Base-by-base conservation (phyloP, 2,888 invertebrate genomes). In the Eremobia ochroleuca region DNA sequence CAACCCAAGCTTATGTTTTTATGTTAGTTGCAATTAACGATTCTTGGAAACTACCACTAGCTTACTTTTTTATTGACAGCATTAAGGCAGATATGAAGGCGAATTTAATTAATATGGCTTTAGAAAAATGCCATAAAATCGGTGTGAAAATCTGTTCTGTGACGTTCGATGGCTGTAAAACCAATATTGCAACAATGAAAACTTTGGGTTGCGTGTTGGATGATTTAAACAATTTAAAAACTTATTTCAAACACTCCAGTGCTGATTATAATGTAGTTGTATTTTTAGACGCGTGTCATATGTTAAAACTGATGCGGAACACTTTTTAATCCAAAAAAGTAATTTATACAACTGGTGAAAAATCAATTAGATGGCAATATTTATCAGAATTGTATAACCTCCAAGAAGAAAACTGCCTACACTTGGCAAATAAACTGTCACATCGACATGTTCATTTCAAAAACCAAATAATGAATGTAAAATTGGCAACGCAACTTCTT, bases 1-100 rank as follows among this genome's bases (percentile, higher is more conserved):
- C 88, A 0, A 83, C 58, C 21, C 82, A 89, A 79, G 85, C 71
- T 18, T 84, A 79, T 25, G 87, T 86, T 2, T 78, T 89, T 61
- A 64, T 87, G 52, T 65, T 86, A 11, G 78, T 83, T 31, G 59
- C 66, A 9, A 66, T 84, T 4, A 79, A 82, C 59, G 82, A 82
- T n/a, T 62, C 69, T 18, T 87, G 72, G 69, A 86, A 86, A 80
- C 25, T 86, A 40, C 40, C 40, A 40, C 0, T 40, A 40, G 40
- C 40, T 40, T 40, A 13, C 2, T 88, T 87, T 80, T 83, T 87
- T 21, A 75, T 83, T 37, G 28, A 70, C 28, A 25, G 31, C 43
- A 31, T 31, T 28, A 43, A n/a, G n/a, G 40, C 40, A 40, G 40
- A 11, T 40, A 40, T 40, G 40, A 40, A 70, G 43, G 59, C 75